phyloP scores from a whole-genome alignment of 2,888 invertebrate genomes.

The Pardosa pseudoannulata region DNA sequence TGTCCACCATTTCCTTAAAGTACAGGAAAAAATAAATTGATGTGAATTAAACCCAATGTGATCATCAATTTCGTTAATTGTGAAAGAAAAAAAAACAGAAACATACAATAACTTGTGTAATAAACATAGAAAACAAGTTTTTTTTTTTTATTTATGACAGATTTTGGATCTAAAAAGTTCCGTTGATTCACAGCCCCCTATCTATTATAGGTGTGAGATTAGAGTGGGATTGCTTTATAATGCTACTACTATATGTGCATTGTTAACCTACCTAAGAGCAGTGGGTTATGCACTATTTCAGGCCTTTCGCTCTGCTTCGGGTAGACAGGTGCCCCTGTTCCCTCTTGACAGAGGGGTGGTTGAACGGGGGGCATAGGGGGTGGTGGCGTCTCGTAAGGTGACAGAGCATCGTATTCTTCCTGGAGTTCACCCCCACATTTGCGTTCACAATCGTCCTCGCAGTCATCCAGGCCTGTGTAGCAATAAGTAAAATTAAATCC shows the following conservation, averaged over 20 bases:
- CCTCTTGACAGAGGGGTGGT: slow-evolving; percentile 59
- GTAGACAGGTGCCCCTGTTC: slow-evolving; percentile 46
- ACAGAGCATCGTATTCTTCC: slow-evolving; percentile 60
- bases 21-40: too few relatives aligned
- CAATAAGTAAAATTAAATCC: slow-evolving; percentile 39
- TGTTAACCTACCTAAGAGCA: slow-evolving; percentile 66
- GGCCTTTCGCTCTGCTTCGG: slow-evolving; percentile 68
- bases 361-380: slow-evolving; percentile 58
- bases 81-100: too few relatives aligned
- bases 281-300: slow-evolving; percentile 67
- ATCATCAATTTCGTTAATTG: too few relatives aligned
- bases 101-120: too few relatives aligned
- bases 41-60: too few relatives aligned
- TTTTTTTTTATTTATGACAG: too few relatives aligned
- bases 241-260: slow-evolving; percentile 11
- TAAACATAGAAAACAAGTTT: too few relatives aligned
- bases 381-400: slow-evolving; percentile 59
- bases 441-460: slow-evolving; percentile 63
- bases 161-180: too few relatives aligned
- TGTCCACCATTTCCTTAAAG: too few relatives aligned
- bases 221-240: background rate
- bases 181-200: background rate
- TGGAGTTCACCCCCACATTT: slow-evolving; percentile 64
- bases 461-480: slow-evolving; percentile 67
- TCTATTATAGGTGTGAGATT: background rate